Evolutionary conservation across 2,113 vertebrate genomes (phyloP), one percentile per base, ranked within the genome.

Genomic region (Urocolius indicus): DNA sequence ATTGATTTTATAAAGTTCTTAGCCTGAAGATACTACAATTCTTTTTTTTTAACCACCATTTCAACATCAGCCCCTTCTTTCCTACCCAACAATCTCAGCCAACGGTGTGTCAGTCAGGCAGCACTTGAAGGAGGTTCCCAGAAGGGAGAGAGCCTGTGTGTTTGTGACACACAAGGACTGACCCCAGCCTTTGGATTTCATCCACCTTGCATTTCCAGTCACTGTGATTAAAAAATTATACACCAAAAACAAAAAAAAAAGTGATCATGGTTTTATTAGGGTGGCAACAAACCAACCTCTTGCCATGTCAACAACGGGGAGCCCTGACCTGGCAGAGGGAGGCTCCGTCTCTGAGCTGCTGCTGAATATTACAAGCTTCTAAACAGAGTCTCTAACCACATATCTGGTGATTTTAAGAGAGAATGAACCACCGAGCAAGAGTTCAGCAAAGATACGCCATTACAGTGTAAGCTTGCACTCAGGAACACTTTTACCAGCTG

Each of bases 11-110:
- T 55, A 84, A 88, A 71, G 87, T 76, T 94, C 82, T 96, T 91
- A 94, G 71, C 72, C 79, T 62, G 72, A 90, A 94, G 80, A 81
- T 95, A 94, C 61, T 75, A 89, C 82, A 75, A 8, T 34, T 75
- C 69, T 65, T 74, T 88, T 94, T 85, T 78, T n/a, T n/a, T n/a
- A n/a, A 95, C 76, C 36, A 77, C 43, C 34, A 20, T 90, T 57
- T 5, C 91, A 46, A 62, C 71, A 67, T 38, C 46, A 71, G 82
- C 95, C 87, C 87, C 79, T 86, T 59, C 55, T 45, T 69, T 41
- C 55, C 75, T 46, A 10, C n/a, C 9, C 14, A 71, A 43, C 68
- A 30, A 45, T 20, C 67, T 57, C 41, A 49, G 58, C 30, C 67
- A 9, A 41, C 73, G 15, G 1, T 3, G 36, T 16, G 16, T 16